Base-by-base conservation (phyloP, 1,140 invertebrate genomes). In the Brachionus sp. region DNA sequence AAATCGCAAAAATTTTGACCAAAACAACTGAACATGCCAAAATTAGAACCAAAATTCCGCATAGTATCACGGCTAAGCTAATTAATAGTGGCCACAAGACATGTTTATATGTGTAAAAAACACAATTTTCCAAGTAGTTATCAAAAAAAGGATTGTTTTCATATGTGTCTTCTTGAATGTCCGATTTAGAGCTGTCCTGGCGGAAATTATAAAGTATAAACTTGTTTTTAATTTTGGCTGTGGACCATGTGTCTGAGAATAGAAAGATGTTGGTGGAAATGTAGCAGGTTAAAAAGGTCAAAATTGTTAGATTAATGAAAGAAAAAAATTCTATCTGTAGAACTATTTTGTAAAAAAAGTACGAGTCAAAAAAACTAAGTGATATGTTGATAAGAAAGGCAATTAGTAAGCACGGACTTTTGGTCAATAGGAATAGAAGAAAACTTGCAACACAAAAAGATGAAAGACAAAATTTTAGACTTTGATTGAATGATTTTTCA, bases 271-370 rank as follows among this genome's bases (percentile, higher is more conserved):
- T 57, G 0, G 35, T 62, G 25, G 10, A 39, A 44, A 4, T 80
- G 16, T 33, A 62, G 12, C 29, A 19, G 9, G 62, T 57, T 13
- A 80, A 9, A 42, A 62, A 57, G 13, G 25, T 19, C 19, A 80
- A 10, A 35, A n/a, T 66, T 66, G 57, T 5, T 3, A 80, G 12
- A n/a, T 80, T 80, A 23, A 80, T 62, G n/a, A 39, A 80, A 5
- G 77, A 80, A 62, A 80, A 66, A 37, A 42, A 57, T 25, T 80
- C 50, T 9, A 57, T 57, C 5, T 44, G 6, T 12, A 80, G 35
- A 6, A 57, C 6, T 66, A 80, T 80, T 66, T 66, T 62, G 39
- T 62, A 57, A 19, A 80, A 57, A 80, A 80, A 57, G 29, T 80
- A 80, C 0, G 77, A 29, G 23, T 80, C 62, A 6, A 80, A 80